Conservation (phyloP, 2,113 vertebrate species). For the Toxotes chatareus region DNA sequence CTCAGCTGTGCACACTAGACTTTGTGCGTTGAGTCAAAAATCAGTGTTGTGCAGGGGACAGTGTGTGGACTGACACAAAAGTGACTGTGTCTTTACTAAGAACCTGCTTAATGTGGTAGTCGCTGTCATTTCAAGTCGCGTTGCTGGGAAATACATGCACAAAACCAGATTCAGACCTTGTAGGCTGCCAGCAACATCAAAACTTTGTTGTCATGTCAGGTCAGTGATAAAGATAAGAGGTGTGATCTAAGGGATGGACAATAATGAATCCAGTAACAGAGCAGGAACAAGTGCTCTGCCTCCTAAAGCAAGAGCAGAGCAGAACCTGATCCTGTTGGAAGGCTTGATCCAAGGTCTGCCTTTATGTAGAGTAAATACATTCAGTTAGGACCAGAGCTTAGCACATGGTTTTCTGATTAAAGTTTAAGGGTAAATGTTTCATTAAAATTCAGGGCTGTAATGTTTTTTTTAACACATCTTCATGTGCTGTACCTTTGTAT, state of each 20-base stretch:
- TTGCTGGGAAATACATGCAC: neutral
- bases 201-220: neutral
- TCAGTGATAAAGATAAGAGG: neutral
- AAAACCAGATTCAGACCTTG: neutral
- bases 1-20: too few relatives aligned
- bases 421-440: neutral
- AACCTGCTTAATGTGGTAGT: neutral
- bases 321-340: neutral
- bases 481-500: neutral
- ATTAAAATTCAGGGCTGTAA: neutral
- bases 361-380: neutral
- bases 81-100: too few relatives aligned
- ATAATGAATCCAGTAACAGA: neutral
- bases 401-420: neutral
- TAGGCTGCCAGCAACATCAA: neutral
- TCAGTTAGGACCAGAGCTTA: neutral
- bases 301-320: neutral
- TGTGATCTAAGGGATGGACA: neutral
- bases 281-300: neutral
- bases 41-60: neutral
- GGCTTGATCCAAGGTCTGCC: neutral
- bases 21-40: too few relatives aligned
- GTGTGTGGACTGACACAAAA: too few relatives aligned
- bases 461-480: neutral
- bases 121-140: neutral